Conservation (phyloP, 2,113 vertebrate genomes). For the Butorides virescens region DNA sequence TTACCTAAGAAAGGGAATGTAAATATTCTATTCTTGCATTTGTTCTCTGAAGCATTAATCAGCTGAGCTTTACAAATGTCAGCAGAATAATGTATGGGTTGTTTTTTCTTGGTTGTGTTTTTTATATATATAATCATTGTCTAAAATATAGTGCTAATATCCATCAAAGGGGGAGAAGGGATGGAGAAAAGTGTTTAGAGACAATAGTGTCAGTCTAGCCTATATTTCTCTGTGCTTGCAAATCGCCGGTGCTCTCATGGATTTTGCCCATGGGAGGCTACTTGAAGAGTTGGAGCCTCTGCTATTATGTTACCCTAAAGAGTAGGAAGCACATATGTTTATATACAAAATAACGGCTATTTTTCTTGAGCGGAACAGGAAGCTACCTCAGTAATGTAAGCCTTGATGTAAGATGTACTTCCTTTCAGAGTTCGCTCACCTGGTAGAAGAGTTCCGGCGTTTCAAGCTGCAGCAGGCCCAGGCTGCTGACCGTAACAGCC, state of each 20-base stretch:
- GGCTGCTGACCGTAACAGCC: slow-evolving; percentile 78
- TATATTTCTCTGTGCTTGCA: not conserved
- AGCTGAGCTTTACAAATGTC: not conserved
- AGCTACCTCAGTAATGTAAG: not conserved
- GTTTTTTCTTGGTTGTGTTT: not conserved
- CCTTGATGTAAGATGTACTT: not conserved
- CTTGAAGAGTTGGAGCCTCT: not conserved
- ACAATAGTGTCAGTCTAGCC: not conserved
- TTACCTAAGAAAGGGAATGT: not conserved
- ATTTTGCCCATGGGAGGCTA: not conserved
- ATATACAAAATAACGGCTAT: not conserved
- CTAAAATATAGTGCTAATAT: not conserved
- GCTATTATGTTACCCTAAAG: not conserved
- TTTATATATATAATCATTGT: not conserved
- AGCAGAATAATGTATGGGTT: not conserved
- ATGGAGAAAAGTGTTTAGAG: not conserved
- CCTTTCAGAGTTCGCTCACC: slow-evolving; percentile 87
- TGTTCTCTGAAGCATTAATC: not conserved
- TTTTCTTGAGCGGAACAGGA: not conserved
- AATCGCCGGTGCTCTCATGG: not conserved
- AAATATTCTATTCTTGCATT: not conserved
- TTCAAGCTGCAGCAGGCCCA: slow-evolving; percentile 86
- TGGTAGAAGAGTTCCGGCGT: slow-evolving; percentile 86
- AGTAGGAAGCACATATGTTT: not conserved
- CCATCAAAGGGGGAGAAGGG: not conserved